Evolutionary conservation across 2,113 vertebrate genomes (phyloP), one percentile per base, ranked within the genome.

Genomic region (Urocynchramus pylzowi): DNA sequence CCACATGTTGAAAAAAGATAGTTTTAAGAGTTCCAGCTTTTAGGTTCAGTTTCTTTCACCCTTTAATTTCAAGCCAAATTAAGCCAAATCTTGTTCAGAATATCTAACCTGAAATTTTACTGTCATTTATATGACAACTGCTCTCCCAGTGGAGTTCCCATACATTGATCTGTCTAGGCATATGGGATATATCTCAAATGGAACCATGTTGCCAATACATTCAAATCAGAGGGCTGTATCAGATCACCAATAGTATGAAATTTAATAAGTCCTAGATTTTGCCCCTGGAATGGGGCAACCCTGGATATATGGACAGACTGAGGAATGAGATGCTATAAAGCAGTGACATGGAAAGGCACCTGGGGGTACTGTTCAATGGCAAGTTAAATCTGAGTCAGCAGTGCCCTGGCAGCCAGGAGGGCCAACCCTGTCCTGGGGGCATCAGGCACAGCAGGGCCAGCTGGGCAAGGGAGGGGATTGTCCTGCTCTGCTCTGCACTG

Each of bases 271-370:
- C 11, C 14, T 21, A 31, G n/a, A 54, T 69, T 76, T 54, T 69
- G 4, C 15, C 19, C 3, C 8, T 61, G 47, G 11, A 7, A 27
- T 11, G 31, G 20, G 24, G 2, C 24, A 53, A 6, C 6, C 16
- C 11, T 35, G 22, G 11, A 13, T 35, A 2, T 26, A 60, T 1
- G 1, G 3, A 26, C 11, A 47, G 53, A n/a, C 20, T 41, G 61
- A 9, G 7, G 20, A 68, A 41, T 35, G 20, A 35, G 45, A 12
- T 5, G 24, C 9, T 53, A 39, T 24, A 60, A 0, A 53, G 7
- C 16, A 75, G 24, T 2, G 11, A 2, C 4, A 4, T 0, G 0
- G 45, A 53, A 60, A 82, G 16, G 6, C 0, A 26, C 13, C 13
- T 30, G 39, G 3, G 3, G 5, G 1, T 74, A 7, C 10, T 39